phyloP scores from a whole-genome alignment of 2,113 vertebrate species.

The Anhinga anhinga region DNA sequence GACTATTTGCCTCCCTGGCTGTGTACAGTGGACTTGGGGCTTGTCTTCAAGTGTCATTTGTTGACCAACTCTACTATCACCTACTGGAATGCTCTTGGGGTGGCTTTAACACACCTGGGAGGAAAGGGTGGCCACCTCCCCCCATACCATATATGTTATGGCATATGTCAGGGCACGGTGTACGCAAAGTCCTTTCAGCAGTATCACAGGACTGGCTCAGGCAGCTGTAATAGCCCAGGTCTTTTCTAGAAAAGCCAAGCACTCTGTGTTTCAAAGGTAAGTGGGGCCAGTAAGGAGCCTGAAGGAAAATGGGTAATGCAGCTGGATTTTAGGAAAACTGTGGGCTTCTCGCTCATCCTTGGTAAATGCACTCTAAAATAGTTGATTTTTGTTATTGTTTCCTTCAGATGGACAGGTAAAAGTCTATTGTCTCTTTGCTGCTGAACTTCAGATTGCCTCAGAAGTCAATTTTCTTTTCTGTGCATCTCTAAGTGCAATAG shows the following conservation, averaged over 20 bases:
- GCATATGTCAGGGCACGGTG: rapidly evolving
- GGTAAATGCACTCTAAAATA: background rate
- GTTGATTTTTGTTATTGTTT: background rate
- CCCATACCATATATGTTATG: rapidly evolving
- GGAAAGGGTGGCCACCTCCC: background rate
- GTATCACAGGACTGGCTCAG: background rate
- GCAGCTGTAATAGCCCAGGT: background rate
- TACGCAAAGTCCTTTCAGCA: background rate
- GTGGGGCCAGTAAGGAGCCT: background rate
- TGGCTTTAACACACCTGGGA: background rate
- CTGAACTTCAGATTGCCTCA: background rate
- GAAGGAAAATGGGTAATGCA: background rate
- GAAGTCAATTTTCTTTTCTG: background rate
- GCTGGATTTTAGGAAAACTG: background rate
- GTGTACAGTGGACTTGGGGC: background rate
- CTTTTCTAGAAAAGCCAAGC: background rate
- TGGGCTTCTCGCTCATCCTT: background rate
- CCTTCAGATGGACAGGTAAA: background rate
- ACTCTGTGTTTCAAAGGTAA: background rate
- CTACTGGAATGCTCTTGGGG: background rate
- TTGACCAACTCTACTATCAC: background rate
- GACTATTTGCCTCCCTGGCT: background rate
- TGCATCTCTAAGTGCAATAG: background rate
- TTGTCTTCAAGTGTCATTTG: background rate
- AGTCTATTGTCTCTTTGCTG: background rate